Base-by-base conservation (phyloP, 2,888 invertebrate genomes). In the Caenorhabditis sulstoni region DNA sequence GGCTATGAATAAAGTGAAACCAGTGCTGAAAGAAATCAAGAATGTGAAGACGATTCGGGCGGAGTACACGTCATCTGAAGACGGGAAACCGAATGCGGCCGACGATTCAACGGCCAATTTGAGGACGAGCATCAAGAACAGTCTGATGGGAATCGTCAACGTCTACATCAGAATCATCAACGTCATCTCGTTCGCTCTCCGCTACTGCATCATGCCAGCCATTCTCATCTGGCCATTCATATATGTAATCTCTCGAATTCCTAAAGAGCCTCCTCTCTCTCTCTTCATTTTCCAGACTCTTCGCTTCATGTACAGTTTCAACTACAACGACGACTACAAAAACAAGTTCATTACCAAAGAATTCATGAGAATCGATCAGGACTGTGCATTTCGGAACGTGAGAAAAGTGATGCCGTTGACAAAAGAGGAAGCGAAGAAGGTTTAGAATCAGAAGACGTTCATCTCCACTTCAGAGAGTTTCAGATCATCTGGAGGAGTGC, bases 291-390 rank as follows among this genome's bases (percentile, higher is more conserved):
- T 68, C 45, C 67, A 85, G 83, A 77, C 85, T 0, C 64, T 77
- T 20, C 52, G 53, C 9, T 84, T 84, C 62, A 75, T 83, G 23
- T 84, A 85, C 73, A 74, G 66, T 14, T 85, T 61, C 73, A 84
- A 82, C 47, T 82, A 80, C 50, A 74, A 70, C 8, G 84, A 85
- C 29, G 81, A 84, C 23, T 85, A 71, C 18, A 81, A 87, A 35
- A 88, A 88, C 49, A 55, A 45, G 23, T 86, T 80, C 45, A 49
- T 88, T 7, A 85, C 82, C 1, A 35, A 67, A 2, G 86, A 86
- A 47, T 86, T 88, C 44, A 57, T 79, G 44, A 78, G 73, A 58
- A 84, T 88, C 55, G 87, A 88, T 66, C 49, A 66, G 55, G 78
- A 82, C 49, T 82, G 86, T 52, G 81, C 81, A n/a, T 61, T 80